Base-by-base conservation (phyloP, 2,797 vertebrate species). In the Aselliscus stoliczkanus region DNA sequence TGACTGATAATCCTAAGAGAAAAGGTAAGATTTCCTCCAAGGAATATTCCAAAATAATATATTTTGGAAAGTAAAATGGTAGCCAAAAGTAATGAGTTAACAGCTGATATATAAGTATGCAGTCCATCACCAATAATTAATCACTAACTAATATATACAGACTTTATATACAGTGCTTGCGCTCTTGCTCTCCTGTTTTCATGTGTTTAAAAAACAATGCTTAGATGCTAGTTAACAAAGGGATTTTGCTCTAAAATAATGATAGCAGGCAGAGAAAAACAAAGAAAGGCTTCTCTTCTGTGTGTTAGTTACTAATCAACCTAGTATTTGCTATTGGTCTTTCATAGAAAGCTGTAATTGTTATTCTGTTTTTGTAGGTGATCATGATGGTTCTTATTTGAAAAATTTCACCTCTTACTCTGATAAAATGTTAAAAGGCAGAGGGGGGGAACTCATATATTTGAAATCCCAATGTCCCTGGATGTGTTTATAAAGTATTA, bases 331-430 rank as follows among this genome's bases (percentile, higher is more conserved):
- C 23, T 21, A 29, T 20, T 62, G 34, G 73, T 70, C 18, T 37
- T 90, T 97, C 29, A 75, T 0, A 73, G 34, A 96, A 96, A 76
- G 60, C 6, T 54, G 0, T 21, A 29, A 89, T 88, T 83, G 15
- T 92, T 90, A 93, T 95, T 96, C 96, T 72, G 11, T 93, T 97
- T 95, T 93, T 76, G 52, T 80, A 62, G n/a, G 80, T 76, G 52
- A 90, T 8, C 4, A 34, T 93, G 7, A 47, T 75, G 13, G 18
- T 10, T 96, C 31, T 69, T 65, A 60, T 23, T 79, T 88, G 84
- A 96, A 86, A 50, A 11, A 62, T 58, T 60, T 20, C 50, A 86
- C 82, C 90, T 39, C 70, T 56, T 86, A 42, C 42, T 58, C 62
- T 83, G 21, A 96, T 93, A n/a, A 79, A 82, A 96, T 50, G 8